These are phyloP conservation scores for Rhorus exstirpatorius DNA, from an alignment of 2,888 invertebrate genomes.

Conservation along the genomic window DNA sequence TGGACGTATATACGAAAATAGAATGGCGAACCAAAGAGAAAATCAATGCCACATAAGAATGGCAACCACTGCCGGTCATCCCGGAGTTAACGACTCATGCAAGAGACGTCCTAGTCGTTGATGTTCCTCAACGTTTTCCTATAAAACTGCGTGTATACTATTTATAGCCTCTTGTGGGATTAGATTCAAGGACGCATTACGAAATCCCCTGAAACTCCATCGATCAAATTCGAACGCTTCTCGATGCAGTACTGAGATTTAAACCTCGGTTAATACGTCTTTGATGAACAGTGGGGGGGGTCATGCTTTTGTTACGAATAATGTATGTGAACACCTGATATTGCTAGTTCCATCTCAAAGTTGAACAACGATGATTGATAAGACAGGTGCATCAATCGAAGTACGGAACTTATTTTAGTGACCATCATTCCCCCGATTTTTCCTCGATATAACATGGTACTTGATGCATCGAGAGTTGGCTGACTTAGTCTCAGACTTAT, in stretches of 20 bases:
- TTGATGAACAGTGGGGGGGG: too few relatives aligned
- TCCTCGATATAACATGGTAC: too few relatives aligned
- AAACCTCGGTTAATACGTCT: too few relatives aligned
- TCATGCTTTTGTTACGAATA: not conserved
- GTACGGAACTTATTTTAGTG: too few relatives aligned
- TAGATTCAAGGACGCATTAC: slow-evolving; percentile 81
- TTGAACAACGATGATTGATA: too few relatives aligned
- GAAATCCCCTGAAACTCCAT: slow-evolving; percentile 43
- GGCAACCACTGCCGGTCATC: slow-evolving; percentile 73
- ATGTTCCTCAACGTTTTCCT: slow-evolving; percentile 78
- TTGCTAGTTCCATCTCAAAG: too few relatives aligned
- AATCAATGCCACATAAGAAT: slow-evolving; percentile 62
- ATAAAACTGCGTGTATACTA: slow-evolving; percentile 55
- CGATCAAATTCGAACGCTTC: slow-evolving; percentile 12
- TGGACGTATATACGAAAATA: slow-evolving; percentile 72
- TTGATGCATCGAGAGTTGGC: too few relatives aligned
- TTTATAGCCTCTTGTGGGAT: slow-evolving; percentile 78
- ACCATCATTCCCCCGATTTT: too few relatives aligned
- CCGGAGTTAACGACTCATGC: slow-evolving; percentile 81
- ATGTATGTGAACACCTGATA: too few relatives aligned
- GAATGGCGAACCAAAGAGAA: slow-evolving; percentile 75
- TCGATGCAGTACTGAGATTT: too few relatives aligned
- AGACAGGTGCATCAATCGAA: too few relatives aligned
- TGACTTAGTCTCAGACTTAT: too few relatives aligned
- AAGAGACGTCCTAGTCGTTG: slow-evolving; percentile 76